phyloP scores from a whole-genome alignment of 2,113 vertebrate species.

The Caracal caracal region DNA sequence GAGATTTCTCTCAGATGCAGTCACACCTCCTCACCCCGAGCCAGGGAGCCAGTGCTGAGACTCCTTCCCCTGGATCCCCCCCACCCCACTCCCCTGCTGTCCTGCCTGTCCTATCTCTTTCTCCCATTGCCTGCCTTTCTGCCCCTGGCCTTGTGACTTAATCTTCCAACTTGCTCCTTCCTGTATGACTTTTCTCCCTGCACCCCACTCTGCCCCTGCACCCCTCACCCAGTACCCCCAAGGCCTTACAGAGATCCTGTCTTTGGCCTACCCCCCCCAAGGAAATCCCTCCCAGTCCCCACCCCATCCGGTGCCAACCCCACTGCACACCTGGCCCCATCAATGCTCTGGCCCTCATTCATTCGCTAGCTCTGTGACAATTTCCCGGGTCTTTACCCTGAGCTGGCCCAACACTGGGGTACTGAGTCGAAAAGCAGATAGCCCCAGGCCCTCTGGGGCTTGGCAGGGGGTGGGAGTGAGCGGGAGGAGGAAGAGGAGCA shows the following conservation, averaged over 20 bases:
- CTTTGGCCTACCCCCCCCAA: neutral
- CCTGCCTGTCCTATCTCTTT: neutral
- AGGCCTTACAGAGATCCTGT: fast-evolving
- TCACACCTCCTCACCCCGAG: neutral
- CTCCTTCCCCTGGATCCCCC: neutral
- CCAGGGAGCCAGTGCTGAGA: neutral
- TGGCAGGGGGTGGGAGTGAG: neutral
- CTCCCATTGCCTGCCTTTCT: neutral
- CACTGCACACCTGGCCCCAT: fast-evolving
- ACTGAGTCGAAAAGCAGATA: fast-evolving
- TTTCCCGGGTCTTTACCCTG: fast-evolving
- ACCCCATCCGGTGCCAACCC: fast-evolving
- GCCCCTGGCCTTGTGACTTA: neutral
- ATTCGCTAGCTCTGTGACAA: neutral
- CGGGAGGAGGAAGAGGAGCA: neutral
- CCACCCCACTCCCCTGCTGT: too few species aligned
- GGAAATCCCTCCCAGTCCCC: neutral
- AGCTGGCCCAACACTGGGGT: fast-evolving
- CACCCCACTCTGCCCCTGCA: fast-evolving
- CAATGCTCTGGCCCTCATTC: neutral
- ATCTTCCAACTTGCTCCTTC: neutral
- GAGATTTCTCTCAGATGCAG: neutral
- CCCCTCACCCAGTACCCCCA: fast-evolving
- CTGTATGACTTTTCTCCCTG: neutral
- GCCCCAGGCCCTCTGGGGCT: neutral